phyloP scores from a whole-genome alignment of 1,140 invertebrate species.

The Drosophila malerkotliana region DNA sequence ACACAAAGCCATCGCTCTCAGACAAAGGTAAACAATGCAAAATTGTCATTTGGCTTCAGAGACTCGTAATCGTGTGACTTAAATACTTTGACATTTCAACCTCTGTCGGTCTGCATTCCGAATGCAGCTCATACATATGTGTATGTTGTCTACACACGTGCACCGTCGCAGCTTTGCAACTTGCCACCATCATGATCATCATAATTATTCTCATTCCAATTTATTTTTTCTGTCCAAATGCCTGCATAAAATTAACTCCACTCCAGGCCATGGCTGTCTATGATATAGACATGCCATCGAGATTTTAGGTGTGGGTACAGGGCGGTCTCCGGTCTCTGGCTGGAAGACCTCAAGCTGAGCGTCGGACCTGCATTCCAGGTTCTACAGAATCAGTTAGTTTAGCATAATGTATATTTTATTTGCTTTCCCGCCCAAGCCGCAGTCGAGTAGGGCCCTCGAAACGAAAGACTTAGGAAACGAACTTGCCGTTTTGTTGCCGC shows the following conservation, averaged over 20 bases:
- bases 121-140: constrained; percentile 40
- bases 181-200: not conserved
- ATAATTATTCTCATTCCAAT: constrained; percentile 59
- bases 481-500: constrained; percentile 27
- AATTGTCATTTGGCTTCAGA: constrained; percentile 37
- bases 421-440: not conserved
- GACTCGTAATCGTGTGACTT: constrained; percentile 31
- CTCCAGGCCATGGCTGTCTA: not conserved
- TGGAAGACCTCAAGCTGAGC: constrained; percentile 18
- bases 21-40: constrained; percentile 40
- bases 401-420: not conserved
- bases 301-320: constrained; percentile 1
- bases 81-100: constrained; percentile 68
- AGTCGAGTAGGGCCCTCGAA: constrained; percentile 21
- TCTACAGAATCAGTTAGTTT: not conserved
- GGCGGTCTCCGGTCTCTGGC: not conserved
- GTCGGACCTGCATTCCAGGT: not conserved
- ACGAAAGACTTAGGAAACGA: constrained; percentile 54
- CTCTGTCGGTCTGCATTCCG: constrained; percentile 25
- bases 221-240: constrained; percentile 65
- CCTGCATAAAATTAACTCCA: constrained; percentile 65
- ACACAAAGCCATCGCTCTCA: constrained; percentile 12
- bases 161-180: not conserved
- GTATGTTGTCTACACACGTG: not conserved
- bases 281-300: constrained; percentile 20